Conservation (phyloP, 2,113 vertebrate genomes). For the Oxyruncus cristatus region DNA sequence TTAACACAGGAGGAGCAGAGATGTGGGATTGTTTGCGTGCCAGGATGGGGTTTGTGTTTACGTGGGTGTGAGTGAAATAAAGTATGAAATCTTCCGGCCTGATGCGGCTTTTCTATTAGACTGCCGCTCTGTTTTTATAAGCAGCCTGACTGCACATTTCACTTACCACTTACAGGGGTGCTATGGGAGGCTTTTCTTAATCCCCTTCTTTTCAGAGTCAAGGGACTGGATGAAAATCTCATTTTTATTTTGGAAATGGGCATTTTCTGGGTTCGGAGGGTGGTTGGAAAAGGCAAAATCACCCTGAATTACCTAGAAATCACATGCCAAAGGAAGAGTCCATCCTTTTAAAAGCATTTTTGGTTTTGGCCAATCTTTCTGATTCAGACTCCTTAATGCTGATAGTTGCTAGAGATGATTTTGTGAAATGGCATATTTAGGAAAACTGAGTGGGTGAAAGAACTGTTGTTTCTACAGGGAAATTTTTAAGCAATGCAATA, state of each 20-base stretch:
- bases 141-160: background rate
- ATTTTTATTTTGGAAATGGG: background rate
- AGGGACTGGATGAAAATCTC: background rate
- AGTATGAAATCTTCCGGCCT: background rate
- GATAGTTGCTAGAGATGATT: background rate
- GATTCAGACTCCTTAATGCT: background rate
- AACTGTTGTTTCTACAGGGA: background rate
- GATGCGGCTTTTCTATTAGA: background rate
- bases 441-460: background rate
- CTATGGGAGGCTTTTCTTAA: background rate
- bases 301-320: background rate
- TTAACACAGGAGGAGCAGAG: background rate
- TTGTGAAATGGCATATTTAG: background rate
- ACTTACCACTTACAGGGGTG: background rate
- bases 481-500: background rate
- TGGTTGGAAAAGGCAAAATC: background rate
- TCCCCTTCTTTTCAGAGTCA: background rate
- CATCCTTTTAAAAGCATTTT: background rate
- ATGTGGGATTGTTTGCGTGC: background rate
- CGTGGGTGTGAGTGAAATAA: background rate
- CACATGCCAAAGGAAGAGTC: background rate
- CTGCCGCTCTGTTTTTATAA: background rate
- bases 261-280: background rate
- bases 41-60: background rate
- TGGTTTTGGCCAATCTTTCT: background rate